Percentiles rank a stretch among this genome's conserved stretches.
phyloP scores from a whole-genome alignment of 2,113 vertebrate species.

The Charina bottae region DNA sequence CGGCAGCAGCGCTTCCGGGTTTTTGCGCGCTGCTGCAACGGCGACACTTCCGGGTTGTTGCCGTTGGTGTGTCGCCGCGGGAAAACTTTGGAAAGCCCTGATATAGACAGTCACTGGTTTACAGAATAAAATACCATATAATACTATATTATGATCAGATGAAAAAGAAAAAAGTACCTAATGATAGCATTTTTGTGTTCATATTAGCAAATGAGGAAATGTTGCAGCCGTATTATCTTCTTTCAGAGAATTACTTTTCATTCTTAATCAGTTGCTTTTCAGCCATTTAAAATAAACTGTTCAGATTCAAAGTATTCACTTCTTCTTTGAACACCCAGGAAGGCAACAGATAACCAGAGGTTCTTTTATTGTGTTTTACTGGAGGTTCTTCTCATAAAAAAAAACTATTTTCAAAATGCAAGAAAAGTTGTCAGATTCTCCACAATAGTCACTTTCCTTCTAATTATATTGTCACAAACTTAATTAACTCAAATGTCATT shows the following conservation, averaged over 20 bases:
- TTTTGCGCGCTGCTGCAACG: too few relatives aligned
- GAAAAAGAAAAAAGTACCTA: not conserved
- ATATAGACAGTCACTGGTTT: too few relatives aligned
- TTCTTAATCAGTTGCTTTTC: constrained; percentile 35
- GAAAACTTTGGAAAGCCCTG: too few relatives aligned
- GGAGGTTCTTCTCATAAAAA: constrained; percentile 48
- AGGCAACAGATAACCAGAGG: constrained; percentile 31
- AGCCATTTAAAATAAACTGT: constrained; percentile 49
- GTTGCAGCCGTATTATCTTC: not conserved
- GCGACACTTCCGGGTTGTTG: too few relatives aligned
- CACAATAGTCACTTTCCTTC: constrained; percentile 54
- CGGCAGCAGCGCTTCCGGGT: too few relatives aligned
- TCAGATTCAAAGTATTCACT: constrained; percentile 44
- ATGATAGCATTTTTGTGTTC: constrained; percentile 7
- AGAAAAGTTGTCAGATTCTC: constrained; percentile 57
- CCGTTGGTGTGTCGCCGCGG: too few relatives aligned
- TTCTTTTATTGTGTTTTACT: constrained; percentile 55
- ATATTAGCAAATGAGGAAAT: constrained; percentile 18
- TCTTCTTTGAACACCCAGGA: constrained; percentile 46
- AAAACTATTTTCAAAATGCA: constrained; percentile 50
- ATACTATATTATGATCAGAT: not conserved
- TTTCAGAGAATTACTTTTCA: constrained; percentile 30
- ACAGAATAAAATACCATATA: not conserved
- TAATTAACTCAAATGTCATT: constrained; percentile 73
- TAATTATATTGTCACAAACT: constrained; percentile 61